Evolutionary conservation across 2,113 vertebrate genomes (phyloP).

Genomic region (Anser cygnoides): DNA sequence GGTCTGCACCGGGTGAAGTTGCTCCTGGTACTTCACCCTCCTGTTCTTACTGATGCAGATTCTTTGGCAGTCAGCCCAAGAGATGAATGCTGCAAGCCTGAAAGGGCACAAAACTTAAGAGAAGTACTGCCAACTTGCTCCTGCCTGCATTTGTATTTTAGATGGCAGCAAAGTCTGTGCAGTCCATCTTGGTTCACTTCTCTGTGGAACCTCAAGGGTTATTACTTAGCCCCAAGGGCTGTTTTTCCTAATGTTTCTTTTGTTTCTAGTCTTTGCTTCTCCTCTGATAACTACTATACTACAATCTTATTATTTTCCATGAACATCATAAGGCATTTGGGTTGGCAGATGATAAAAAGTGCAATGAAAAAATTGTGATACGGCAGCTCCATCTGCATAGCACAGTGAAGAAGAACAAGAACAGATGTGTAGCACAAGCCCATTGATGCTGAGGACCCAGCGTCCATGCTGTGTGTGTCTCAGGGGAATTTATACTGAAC

Average conservation of each 20-base stretch:
- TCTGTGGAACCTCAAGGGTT: background rate
- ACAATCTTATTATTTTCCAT: background rate
- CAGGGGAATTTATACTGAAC: background rate
- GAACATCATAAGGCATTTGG: background rate
- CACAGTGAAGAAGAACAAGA: rapidly evolving
- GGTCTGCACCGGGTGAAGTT: background rate
- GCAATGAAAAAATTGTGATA: background rate
- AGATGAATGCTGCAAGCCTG: background rate
- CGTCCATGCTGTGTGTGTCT: background rate
- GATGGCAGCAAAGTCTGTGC: background rate
- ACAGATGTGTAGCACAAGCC: background rate
- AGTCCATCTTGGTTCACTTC: background rate
- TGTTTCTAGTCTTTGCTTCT: background rate
- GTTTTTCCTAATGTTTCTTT: background rate
- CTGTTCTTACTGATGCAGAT: background rate
- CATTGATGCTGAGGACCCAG: background rate
- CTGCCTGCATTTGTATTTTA: background rate
- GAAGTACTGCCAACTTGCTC: background rate
- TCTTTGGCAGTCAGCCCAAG: background rate
- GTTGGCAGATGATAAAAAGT: background rate
- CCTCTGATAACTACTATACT: background rate
- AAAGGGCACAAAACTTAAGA: background rate
- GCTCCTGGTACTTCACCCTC: background rate
- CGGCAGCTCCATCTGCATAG: background rate
- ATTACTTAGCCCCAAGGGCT: background rate